Evolutionary conservation across 2,797 vertebrate species (phyloP), one percentile per base, ranked within the genome.

Genomic region (Scolopax bukidnonensis): DNA sequence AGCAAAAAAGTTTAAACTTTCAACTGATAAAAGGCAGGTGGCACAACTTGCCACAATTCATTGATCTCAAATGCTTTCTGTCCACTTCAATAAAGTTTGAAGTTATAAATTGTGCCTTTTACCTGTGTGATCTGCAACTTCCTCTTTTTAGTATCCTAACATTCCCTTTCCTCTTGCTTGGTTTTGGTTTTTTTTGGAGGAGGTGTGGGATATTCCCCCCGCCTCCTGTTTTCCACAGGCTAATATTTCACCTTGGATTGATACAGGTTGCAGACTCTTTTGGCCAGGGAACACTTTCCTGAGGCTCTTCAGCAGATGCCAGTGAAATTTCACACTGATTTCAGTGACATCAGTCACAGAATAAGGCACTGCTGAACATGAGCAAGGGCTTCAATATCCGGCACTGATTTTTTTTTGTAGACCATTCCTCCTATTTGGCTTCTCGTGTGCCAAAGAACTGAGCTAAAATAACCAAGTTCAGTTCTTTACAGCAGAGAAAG

Each of bases 21-120:
- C 88, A 92, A 65, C 96, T 94, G 93, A 95, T 96, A 96, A 96
- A 88, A 84, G 60, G 53, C 16, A 79, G 74, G 63, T 88, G 68
- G 45, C 61, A 90, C 50, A 81, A 69, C 50, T 41, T 80, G 43
- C 47, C 40, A 9, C 15, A 56, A 76, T 11, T 88, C 82, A 40
- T 78, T 63, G 24, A 59, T 33, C 63, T 70, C 80, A 27, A 59
- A 53, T 41, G 56, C 11, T 87, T 90, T 90, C 43, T 84, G 59
- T 63, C 16, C 43, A 18, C 41, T 71, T 51, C 63, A 60, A 16
- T 79, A 70, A 84, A 82, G 79, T 76, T 36, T 4, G 0, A 77
- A 89, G 38, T 54, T 41, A 48, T 33, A 75, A 87, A 54, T 0
- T 70, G 11, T 24, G 48, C 18, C 61, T 90, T 89, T 84, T 77